A percentile compares a stretch with the other conserved stretches of the same genome.
phyloP scores from a whole-genome alignment of 2,888 invertebrate species.

The Octonoba sinensis region DNA sequence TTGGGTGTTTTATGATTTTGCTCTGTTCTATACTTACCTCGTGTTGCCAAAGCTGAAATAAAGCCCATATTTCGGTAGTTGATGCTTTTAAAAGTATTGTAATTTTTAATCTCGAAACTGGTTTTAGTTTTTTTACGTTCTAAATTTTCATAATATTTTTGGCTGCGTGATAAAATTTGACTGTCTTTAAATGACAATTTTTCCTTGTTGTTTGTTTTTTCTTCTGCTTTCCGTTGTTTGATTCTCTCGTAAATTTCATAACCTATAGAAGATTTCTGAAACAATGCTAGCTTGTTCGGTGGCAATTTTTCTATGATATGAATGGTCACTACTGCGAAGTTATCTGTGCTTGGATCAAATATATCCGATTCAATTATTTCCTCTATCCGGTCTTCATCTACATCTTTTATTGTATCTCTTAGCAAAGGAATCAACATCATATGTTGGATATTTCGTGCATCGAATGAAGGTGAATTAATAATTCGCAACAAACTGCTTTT shows the following conservation, averaged over 20 bases:
- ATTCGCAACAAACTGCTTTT: slow-evolving; percentile 7
- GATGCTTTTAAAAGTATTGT: slow-evolving; percentile 13
- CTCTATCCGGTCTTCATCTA: neutral
- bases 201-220: neutral
- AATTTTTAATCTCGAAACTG: neutral
- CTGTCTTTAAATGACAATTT: slow-evolving; percentile 45
- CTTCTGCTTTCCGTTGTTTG: neutral
- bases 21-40: slow-evolving; percentile 28
- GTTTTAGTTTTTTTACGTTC: neutral
- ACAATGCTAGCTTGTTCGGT: slow-evolving; percentile 8
- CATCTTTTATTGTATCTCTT: neutral
- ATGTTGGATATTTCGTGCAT: slow-evolving; percentile 17
- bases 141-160: neutral
- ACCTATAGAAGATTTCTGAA: slow-evolving; percentile 39
- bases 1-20: slow-evolving; percentile 18
- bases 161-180: slow-evolving; percentile 25
- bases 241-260: slow-evolving; percentile 14
- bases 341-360: slow-evolving; percentile 28
- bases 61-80: slow-evolving; percentile 54
- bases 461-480: slow-evolving; percentile 35
- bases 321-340: slow-evolving; percentile 22
- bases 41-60: slow-evolving; percentile 35
- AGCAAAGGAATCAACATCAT: slow-evolving; percentile 30
- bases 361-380: slow-evolving; percentile 25
- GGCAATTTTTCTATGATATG: slow-evolving; percentile 32